A percentile compares a stretch with the other conserved stretches of the same genome.
phyloP scores from a whole-genome alignment of 2,113 vertebrate genomes.

The Bambusicola thoracicus region DNA sequence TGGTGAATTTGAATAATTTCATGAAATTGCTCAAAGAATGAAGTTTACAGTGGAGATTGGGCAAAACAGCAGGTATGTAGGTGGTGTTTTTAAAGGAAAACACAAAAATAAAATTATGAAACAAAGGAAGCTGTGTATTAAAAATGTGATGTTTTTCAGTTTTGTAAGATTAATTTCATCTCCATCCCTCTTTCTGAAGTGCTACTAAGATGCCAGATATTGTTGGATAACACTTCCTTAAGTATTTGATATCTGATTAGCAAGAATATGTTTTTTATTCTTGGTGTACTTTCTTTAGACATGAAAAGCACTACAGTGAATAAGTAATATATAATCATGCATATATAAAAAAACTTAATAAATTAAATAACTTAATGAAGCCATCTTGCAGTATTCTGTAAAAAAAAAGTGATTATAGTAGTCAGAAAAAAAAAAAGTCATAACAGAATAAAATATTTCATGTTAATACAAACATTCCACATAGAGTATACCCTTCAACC shows the following conservation, averaged over 20 bases:
- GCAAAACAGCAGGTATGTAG: background rate
- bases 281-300: background rate
- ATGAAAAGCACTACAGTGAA: background rate
- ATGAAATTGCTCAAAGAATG: background rate
- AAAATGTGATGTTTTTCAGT: background rate
- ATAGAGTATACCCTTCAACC: background rate
- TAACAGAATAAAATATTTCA: background rate
- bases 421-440: background rate
- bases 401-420: background rate
- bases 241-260: background rate
- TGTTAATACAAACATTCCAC: background rate
- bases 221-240: background rate
- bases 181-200: background rate
- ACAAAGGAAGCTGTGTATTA: background rate
- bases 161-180: background rate
- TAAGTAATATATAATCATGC: background rate
- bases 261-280: background rate
- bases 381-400: background rate
- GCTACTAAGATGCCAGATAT: background rate
- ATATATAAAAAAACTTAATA: background rate
- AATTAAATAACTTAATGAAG: background rate
- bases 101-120: background rate
- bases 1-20: background rate
- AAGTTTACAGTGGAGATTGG: accelerated
- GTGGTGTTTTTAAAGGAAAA: background rate